phyloP scores from a whole-genome alignment of 2,113 vertebrate genomes.

The Tyrannus savana region DNA sequence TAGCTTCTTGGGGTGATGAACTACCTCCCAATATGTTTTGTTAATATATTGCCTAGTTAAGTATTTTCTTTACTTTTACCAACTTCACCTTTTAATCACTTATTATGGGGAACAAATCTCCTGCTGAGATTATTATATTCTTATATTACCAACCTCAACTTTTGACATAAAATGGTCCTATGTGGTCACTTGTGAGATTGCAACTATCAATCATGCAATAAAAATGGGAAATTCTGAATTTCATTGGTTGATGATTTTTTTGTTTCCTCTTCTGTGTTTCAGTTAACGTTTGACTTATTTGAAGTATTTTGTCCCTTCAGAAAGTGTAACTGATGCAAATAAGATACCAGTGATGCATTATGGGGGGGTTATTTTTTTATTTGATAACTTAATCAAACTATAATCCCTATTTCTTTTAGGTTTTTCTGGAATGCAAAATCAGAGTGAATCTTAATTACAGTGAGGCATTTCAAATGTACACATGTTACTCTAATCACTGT shows the following conservation, averaged over 20 bases:
- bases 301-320: background rate
- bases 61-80: background rate
- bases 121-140: background rate
- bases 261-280: background rate
- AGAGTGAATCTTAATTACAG: background rate
- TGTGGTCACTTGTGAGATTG: background rate
- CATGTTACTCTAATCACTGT: background rate
- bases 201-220: background rate
- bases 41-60: background rate
- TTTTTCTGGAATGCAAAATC: background rate
- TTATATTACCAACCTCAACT: background rate
- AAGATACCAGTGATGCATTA: background rate
- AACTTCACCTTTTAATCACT: background rate
- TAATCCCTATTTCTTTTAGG: background rate
- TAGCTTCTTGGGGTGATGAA: background rate
- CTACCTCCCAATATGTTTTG: background rate
- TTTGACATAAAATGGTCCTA: background rate
- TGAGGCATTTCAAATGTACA: background rate
- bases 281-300: background rate
- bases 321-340: background rate
- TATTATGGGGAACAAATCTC: background rate
- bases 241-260: background rate
- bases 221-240: background rate
- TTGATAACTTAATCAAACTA: background rate
- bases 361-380: background rate